Percentiles rank a stretch among this genome's conserved stretches.
Evolutionary conservation across 1,140 invertebrate genomes (phyloP).

Genomic region (Coptotermes formosanus): DNA sequence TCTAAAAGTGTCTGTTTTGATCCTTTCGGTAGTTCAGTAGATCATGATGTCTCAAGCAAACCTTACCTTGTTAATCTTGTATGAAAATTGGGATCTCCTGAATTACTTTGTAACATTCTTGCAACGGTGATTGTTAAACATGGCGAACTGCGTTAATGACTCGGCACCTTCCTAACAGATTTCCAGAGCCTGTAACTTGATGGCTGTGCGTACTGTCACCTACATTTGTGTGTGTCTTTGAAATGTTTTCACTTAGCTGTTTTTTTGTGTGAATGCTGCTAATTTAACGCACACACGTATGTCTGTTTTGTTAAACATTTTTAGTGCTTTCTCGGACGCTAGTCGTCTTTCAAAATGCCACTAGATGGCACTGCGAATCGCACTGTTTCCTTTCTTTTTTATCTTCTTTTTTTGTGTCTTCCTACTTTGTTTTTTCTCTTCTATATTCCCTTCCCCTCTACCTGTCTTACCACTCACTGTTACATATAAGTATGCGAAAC

Average conservation of each 20-base stretch:
- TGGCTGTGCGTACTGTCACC: too few relatives aligned
- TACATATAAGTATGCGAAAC: slow-evolving; percentile 17
- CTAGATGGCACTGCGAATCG: not conserved
- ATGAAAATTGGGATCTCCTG: too few relatives aligned
- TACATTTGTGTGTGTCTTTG: not conserved
- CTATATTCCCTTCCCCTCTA: not conserved
- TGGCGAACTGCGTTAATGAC: too few relatives aligned
- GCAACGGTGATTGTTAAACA: too few relatives aligned
- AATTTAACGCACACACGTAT: not conserved
- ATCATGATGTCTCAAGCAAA: too few relatives aligned
- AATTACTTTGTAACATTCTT: too few relatives aligned
- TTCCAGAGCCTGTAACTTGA: too few relatives aligned
- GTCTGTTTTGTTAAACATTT: not conserved
- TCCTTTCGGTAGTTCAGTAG: too few relatives aligned
- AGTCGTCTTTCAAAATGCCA: not conserved
- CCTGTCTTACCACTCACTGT: not conserved
- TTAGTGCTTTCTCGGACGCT: not conserved
- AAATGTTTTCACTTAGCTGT: not conserved
- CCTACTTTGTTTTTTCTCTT: not conserved
- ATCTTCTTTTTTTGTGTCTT: not conserved
- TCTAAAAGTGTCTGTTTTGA: too few relatives aligned
- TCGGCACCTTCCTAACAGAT: too few relatives aligned
- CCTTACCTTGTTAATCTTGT: too few relatives aligned
- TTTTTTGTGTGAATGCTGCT: not conserved
- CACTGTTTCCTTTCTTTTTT: not conserved